Conservation (phyloP, 2,888 invertebrate species). For the Acleris literana region DNA sequence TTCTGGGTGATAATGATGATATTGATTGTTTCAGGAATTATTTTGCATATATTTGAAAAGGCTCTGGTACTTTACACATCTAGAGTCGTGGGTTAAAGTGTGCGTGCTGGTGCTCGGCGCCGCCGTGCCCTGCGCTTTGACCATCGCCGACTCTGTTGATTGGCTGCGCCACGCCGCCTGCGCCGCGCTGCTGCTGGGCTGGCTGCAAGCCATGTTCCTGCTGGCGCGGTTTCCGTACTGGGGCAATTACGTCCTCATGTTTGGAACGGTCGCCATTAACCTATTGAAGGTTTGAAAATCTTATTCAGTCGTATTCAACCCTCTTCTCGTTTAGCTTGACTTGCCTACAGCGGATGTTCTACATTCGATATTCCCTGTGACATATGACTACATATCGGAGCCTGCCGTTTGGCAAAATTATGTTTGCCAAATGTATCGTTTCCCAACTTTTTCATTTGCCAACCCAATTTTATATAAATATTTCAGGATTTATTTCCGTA, state of each 20-base stretch:
- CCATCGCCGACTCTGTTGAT: background rate
- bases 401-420: too few species aligned
- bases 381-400: too few species aligned
- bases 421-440: too few species aligned
- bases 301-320: too few species aligned
- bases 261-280: slow-evolving; percentile 64
- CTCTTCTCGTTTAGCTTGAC: too few species aligned
- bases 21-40: slow-evolving; percentile 14
- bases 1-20: background rate
- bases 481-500: too few species aligned
- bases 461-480: too few species aligned
- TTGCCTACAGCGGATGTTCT: too few species aligned
- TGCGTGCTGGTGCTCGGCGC: background rate
- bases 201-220: slow-evolving; percentile 68
- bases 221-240: slow-evolving; percentile 64
- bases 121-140: background rate
- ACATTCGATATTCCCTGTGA: too few species aligned
- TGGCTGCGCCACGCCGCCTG: slow-evolving; percentile 21
- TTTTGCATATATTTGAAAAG: slow-evolving; percentile 13
- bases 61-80: background rate
- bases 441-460: too few species aligned
- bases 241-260: slow-evolving; percentile 74
- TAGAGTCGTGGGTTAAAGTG: slow-evolving; percentile 15
- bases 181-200: slow-evolving; percentile 59
- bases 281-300: slow-evolving; percentile 56